Evolutionary conservation across 2,888 invertebrate genomes (phyloP).

Genomic region (Cephonodes hylas): DNA sequence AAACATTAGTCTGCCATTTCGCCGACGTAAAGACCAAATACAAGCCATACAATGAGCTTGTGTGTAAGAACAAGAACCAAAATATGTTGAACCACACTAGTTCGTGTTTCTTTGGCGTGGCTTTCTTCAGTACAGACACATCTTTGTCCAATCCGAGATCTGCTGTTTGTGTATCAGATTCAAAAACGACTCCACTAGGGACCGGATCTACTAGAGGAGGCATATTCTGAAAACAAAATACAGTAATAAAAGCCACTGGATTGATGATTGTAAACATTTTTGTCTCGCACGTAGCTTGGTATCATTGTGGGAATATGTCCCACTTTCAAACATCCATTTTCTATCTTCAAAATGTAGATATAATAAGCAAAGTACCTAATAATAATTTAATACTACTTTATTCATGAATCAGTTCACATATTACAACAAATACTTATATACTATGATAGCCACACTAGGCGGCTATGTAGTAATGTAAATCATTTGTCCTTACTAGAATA

Average conservation of each 20-base stretch:
- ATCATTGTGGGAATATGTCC: too few relatives aligned
- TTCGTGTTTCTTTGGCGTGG: conserved; percentile 73
- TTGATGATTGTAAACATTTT: too few relatives aligned
- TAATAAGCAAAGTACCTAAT: too few relatives aligned
- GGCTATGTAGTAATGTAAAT: too few relatives aligned
- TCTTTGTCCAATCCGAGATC: conserved; percentile 82
- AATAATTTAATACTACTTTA: too few relatives aligned
- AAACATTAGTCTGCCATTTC: conserved; percentile 83
- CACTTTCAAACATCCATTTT: too few relatives aligned
- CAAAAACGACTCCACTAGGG: conserved; percentile 83
- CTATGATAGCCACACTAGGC: too few relatives aligned
- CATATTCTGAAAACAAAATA: conserved; percentile 57
- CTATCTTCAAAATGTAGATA: too few relatives aligned
- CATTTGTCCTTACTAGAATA: too few relatives aligned
- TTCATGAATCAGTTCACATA: too few relatives aligned
- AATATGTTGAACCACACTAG: conserved; percentile 88
- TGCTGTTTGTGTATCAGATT: conserved; percentile 84
- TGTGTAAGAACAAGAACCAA: conserved; percentile 84
- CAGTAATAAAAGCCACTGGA: neutral
- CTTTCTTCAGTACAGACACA: conserved; percentile 75
- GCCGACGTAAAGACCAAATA: conserved; percentile 85
- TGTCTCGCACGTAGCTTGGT: too few relatives aligned
- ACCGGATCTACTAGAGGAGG: conserved; percentile 79
- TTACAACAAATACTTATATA: too few relatives aligned
- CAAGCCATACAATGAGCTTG: conserved; percentile 84